Evolutionary conservation across 35 echinoderm and acorn worm genomes (phyloP), one percentile per base, ranked within the genome.

Genomic region (Strongylocentrotus purpuratus): DNA sequence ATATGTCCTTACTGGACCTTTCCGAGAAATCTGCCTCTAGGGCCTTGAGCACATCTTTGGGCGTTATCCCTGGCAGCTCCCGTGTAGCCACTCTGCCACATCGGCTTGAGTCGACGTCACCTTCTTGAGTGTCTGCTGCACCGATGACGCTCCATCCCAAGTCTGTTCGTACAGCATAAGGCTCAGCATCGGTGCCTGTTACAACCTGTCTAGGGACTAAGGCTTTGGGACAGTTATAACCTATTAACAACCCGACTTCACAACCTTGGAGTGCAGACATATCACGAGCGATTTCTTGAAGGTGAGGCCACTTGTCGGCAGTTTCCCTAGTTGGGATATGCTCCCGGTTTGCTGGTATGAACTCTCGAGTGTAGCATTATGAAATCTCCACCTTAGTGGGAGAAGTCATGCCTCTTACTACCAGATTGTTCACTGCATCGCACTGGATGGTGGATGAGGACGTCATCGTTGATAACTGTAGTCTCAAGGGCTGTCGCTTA

Each of bases 381-480:
- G 90, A 4, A 35, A 92, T 92, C 5, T 92, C 47, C 1, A 92
- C 4, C 32, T 92, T n/a, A 2, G 90, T 92, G 45, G 90, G 90
- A 11, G 59, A 31, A n/a, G 92, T 65, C 31, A 60, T 61, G 87
- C 95, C 59, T 90, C 96, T 94, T 32, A 97, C 95, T 90, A 86
- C 58, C 15, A 97, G 47, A 65, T 60, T 46, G 3, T 60, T 65
- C 17, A 94, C 52, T 32, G 90, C 46, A 17, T 89, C 59, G 52
- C 95, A 94, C 6, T 94, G 86, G 20, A 90, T 94, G 33, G 95
- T 96, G 14, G 95, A 94, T 61, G 85, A 91, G 5, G 94, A 46
- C 48, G 86, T 96, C 93, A 97, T 91, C 45, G 94, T 97, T 12
- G 96, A 95, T 60, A 96, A 18, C 91, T 45, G 55, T 33, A 97